Base-by-base conservation (phyloP, 2,797 vertebrate genomes). In the Sternarchorhynchus goeldii region DNA sequence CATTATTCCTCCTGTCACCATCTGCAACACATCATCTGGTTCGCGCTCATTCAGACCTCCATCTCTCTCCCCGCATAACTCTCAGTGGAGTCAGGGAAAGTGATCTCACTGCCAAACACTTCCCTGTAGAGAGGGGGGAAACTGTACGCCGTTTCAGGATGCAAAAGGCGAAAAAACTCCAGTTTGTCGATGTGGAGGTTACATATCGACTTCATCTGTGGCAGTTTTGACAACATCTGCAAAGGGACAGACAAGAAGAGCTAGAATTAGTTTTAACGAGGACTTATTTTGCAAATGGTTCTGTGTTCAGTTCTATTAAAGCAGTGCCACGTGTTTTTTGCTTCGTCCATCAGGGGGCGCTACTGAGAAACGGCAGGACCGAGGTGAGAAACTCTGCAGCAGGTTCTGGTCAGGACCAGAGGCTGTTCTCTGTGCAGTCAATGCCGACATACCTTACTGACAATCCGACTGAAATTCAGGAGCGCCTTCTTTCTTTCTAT, bases 41-140 rank as follows among this genome's bases (percentile, higher is more conserved):
- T 50, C 18, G 53, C 59, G 58, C 59, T 14, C 18, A 25, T 25
- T 72, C 65, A 65, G 69, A 31, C 62, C 58, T 50, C 29, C 34
- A 67, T 75, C 20, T 81, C 65, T 77, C 75, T 66, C 77, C 21
- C 74, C 82, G 83, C 92, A 91, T 96, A 96, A 89, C 93, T 94
- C 88, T 92, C 76, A n/a, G 92, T 91, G 60, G 94, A 94, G 86
- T 95, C 91, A 0, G 94, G 93, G 89, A 95, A 94, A 86, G 94
- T 92, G 58, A 95, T 91, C 85, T 97, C 96, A 0, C 94, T 95
- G 88, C 92, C 94, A 86, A 97, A 97, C 68, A 97, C 95, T 88
- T 97, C 96, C 82, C 95, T 93, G 77, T 96, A 97, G 65, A 97
- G 93, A 0, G 96, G 95, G 0, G 96, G 95, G 81, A 97, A 97